Conservation (phyloP, 92 coral and sea anemone genomes). For the Parazoanthus atlanticus region DNA sequence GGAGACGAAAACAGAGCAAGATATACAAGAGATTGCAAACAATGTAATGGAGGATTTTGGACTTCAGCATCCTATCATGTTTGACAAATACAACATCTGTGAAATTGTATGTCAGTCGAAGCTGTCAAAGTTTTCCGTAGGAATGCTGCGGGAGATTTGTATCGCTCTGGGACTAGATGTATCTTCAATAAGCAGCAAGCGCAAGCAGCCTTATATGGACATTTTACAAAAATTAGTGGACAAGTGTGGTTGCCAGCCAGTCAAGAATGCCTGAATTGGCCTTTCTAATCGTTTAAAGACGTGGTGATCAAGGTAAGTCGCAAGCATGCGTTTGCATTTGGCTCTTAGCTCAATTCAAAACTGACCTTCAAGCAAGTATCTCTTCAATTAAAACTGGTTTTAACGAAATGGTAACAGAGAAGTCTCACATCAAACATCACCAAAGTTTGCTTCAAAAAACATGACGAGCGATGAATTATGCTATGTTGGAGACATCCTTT, state of each 20-base stretch:
- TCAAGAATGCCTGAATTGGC: slow-evolving; percentile 17
- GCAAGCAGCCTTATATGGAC: slow-evolving; percentile 66
- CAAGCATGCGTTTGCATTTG: neutral
- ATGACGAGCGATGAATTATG: neutral
- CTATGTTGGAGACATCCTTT: neutral
- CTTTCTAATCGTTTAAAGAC: neutral
- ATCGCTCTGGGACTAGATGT: slow-evolving; percentile 36
- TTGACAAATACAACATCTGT: slow-evolving; percentile 55
- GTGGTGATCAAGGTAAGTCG: neutral
- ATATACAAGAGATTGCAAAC: slow-evolving; percentile 49
- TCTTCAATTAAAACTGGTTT: slow-evolving; percentile 18
- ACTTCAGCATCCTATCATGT: slow-evolving; percentile 60
- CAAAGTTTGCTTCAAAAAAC: slow-evolving; percentile 14
- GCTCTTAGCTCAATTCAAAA: neutral
- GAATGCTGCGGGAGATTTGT: slow-evolving; percentile 46
- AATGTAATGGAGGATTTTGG: slow-evolving; percentile 44
- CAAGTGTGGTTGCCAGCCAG: slow-evolving; percentile 41
- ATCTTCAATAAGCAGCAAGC: slow-evolving; percentile 50
- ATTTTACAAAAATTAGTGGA: slow-evolving; percentile 49
- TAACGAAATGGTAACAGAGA: slow-evolving; percentile 1
- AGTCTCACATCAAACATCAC: neutral
- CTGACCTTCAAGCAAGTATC: slow-evolving; percentile 27
- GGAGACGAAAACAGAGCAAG: slow-evolving; percentile 45
- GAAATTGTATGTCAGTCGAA: slow-evolving; percentile 53
- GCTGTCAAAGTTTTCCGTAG: slow-evolving; percentile 52